Conservation (phyloP, 2,113 vertebrate genomes). For the Pleuronectes platessa region DNA sequence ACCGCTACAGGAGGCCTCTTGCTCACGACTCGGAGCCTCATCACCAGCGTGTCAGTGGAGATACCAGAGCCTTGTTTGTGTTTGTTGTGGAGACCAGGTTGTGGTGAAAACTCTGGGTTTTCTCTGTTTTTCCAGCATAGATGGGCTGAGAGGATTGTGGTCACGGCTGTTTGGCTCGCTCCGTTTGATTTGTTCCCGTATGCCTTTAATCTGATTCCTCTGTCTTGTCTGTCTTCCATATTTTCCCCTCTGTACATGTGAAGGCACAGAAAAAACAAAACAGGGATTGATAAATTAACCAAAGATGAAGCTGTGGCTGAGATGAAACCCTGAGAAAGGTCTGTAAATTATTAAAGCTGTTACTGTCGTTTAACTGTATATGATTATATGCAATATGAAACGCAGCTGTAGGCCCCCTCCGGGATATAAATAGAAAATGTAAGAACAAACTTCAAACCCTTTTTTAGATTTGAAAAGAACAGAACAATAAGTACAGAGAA, state of each 20-base stretch:
- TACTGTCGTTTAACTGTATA: background rate
- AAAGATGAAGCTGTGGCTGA: background rate
- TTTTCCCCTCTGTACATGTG: no score
- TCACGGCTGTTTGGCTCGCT: background rate
- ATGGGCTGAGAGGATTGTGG: background rate
- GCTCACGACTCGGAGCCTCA: constrained; percentile 22
- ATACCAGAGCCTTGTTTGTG: constrained; percentile 34
- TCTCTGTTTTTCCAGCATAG: background rate
- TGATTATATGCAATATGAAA: background rate
- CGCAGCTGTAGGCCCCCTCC: background rate
- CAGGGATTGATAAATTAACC: background rate
- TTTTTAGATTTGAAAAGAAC: background rate
- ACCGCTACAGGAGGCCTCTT: background rate
- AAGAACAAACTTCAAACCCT: no score
- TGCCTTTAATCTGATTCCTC: background rate
- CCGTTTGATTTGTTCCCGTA: background rate
- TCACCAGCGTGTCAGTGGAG: constrained; percentile 33
- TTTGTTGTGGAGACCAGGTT: constrained; percentile 62
- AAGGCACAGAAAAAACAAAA: background rate
- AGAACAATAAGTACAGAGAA: no score
- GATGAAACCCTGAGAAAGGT: background rate
- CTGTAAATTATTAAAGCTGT: background rate
- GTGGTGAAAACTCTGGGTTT: background rate
- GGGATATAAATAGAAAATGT: no score
- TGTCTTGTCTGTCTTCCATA: background rate